Evolutionary conservation across 2,888 invertebrate genomes (phyloP).

Genomic region (Nymphalis polychloros): DNA sequence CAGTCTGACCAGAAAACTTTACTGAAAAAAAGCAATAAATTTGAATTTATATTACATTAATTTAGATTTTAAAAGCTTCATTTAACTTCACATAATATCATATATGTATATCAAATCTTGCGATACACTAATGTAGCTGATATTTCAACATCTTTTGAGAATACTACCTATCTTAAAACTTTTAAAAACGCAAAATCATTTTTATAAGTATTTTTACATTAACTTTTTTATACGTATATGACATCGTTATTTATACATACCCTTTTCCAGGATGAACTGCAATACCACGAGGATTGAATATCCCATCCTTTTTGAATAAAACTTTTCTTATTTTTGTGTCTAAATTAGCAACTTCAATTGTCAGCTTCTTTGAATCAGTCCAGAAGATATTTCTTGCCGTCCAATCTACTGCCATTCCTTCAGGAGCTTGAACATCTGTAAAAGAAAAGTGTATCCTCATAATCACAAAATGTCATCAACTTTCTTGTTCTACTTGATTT

Average conservation of each 20-base stretch:
- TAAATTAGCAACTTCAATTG: conserved; percentile 94
- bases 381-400: conserved; percentile 96
- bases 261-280: conserved; percentile 95
- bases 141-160: no score
- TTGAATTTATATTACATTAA: background rate
- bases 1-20: conserved; percentile 99
- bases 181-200: no score
- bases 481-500: background rate
- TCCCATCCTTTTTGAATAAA: conserved; percentile 85
- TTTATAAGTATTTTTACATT: no score
- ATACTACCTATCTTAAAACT: no score
- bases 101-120: no score
- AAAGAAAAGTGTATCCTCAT: conserved; percentile 42
- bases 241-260: conserved; percentile 67
- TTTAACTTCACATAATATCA: no score
- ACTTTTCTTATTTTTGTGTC: conserved; percentile 88
- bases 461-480: background rate
- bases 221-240: no score
- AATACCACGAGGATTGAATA: conserved; percentile 96
- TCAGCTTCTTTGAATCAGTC: conserved; percentile 95
- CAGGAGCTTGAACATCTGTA: conserved; percentile 91
- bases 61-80: background rate
- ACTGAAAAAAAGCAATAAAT: conserved; percentile 72
- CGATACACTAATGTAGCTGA: no score
- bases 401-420: conserved; percentile 97